These are phyloP conservation scores for Chrysemys picta DNA, from an alignment of 2,113 vertebrate species.

Conservation along the genomic window DNA sequence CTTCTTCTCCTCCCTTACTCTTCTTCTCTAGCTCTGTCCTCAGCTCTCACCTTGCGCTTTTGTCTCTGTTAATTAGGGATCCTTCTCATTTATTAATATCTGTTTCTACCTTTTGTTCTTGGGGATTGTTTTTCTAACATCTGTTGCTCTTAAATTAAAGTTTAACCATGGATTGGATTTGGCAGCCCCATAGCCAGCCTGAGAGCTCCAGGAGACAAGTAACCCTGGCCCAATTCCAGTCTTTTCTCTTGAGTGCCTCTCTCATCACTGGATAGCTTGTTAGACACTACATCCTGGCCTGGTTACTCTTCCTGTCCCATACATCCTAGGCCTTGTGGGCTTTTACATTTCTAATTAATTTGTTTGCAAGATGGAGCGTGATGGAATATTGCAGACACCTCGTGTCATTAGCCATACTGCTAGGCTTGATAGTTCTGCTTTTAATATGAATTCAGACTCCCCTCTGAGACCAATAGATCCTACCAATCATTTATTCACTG, in stretches of 20 bases:
- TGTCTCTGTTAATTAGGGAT: background rate
- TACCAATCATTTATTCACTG: background rate
- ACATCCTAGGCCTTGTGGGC: background rate
- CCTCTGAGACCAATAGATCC: background rate
- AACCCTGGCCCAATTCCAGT: background rate
- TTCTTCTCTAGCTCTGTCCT: background rate
- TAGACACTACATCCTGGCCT: background rate
- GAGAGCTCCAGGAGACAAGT: background rate
- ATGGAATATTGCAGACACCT: background rate
- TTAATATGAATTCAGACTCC: background rate
- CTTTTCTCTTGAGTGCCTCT: background rate
- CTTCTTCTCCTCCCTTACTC: background rate
- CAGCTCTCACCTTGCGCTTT: accelerated
- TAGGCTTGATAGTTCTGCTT: background rate
- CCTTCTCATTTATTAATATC: accelerated
- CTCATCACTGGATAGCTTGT: background rate
- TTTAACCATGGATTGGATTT: background rate
- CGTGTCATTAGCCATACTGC: background rate
- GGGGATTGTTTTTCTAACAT: accelerated
- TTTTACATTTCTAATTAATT: background rate
- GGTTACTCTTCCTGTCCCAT: background rate
- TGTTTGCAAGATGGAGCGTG: background rate
- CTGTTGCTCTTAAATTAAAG: background rate
- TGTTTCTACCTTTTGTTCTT: accelerated
- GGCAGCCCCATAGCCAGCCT: accelerated